Conservation (phyloP, 1,140 invertebrate genomes). For the Lasaia peninsularis region DNA sequence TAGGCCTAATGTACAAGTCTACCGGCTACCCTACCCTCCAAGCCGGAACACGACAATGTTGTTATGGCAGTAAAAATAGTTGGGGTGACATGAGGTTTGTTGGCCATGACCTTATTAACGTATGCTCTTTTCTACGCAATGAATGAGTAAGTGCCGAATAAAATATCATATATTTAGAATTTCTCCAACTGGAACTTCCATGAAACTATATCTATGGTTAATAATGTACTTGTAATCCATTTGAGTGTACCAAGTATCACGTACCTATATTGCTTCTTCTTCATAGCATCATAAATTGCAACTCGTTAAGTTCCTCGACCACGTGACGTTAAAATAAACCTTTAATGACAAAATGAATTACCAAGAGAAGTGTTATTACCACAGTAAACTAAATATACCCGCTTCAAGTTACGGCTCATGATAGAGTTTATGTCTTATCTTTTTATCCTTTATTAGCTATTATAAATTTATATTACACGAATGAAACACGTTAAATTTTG, state of each 20-base stretch:
- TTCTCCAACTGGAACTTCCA: not conserved
- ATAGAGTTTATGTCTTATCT: conserved; percentile 9
- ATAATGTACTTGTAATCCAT: conserved; percentile 11
- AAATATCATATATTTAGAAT: not conserved
- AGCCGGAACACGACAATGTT: no score
- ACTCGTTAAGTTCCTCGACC: conserved; percentile 37
- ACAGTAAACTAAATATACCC: conserved; percentile 24
- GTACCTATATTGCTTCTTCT: conserved; percentile 28
- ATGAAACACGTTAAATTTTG: not conserved
- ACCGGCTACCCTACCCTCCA: no score
- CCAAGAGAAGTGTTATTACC: conserved; percentile 36
- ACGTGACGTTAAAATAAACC: conserved; percentile 48
- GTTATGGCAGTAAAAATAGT: no score
- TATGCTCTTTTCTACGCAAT: no score
- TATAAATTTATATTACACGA: not conserved
- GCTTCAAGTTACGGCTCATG: conserved; percentile 10
- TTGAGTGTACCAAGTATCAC: conserved; percentile 29
- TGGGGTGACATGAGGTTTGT: no score
- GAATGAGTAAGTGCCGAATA: no score
- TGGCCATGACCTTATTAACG: no score
- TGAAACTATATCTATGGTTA: conserved; percentile 6
- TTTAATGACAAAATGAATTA: conserved; percentile 55
- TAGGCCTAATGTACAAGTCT: no score
- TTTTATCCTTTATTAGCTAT: conserved; percentile 1
- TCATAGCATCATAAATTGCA: conserved; percentile 44